phyloP scores from a whole-genome alignment of 2,797 vertebrate species.

The Podarcis siculus region DNA sequence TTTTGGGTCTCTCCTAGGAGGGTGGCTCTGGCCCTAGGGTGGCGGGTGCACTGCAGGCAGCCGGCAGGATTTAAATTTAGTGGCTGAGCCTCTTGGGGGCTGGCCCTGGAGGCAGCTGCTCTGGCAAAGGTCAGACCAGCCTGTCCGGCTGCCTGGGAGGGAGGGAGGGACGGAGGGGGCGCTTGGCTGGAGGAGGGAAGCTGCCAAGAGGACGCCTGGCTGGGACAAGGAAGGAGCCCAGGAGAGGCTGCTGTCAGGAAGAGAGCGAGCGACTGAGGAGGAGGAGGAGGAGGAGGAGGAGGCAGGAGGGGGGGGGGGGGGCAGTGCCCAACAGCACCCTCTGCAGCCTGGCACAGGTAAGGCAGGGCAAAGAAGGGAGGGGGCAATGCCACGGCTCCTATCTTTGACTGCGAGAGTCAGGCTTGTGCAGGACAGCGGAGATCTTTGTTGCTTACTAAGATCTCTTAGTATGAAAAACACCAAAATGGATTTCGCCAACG shows the following conservation, averaged over 20 bases:
- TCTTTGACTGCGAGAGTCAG: neutral
- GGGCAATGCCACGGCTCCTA: no score
- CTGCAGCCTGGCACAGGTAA: neutral
- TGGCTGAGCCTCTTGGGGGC: neutral
- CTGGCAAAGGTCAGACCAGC: neutral
- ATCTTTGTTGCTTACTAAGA: neutral
- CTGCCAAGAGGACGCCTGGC: no score
- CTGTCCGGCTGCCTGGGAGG: neutral
- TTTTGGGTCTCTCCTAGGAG: neutral
- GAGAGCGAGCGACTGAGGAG: neutral
- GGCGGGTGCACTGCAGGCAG: no score
- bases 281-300: neutral
- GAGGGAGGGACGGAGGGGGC: neutral
- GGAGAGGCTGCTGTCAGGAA: neutral
- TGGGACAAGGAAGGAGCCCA: neutral
- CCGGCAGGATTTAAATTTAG: neutral
- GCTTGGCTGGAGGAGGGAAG: neutral
- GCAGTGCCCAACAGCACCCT: neutral
- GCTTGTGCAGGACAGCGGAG: neutral
- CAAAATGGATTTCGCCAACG: no score
- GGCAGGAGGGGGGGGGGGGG: neutral
- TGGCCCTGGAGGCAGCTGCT: slow-evolving; percentile 3
- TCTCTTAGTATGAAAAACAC: no score
- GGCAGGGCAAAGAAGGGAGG: neutral
- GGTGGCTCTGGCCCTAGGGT: neutral